These are phyloP conservation scores for Pristiophorus japonicus DNA, from an alignment of 2,113 vertebrate species.

Conservation along the genomic window DNA sequence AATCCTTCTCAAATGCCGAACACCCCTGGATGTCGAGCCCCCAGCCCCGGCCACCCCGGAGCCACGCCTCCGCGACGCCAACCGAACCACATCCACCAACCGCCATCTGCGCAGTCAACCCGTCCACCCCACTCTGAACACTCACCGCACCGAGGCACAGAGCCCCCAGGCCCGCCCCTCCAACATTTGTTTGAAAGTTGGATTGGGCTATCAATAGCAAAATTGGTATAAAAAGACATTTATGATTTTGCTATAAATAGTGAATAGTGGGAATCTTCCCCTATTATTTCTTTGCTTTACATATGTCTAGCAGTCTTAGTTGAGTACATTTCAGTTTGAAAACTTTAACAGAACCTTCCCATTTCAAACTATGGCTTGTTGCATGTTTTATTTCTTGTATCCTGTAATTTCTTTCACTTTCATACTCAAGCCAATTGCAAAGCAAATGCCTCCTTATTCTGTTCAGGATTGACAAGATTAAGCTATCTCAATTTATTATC, in stretches of 20 bases:
- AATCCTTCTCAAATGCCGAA: too few species aligned
- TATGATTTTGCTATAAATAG: not conserved
- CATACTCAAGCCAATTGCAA: not conserved
- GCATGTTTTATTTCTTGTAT: not conserved
- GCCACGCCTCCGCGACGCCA: too few species aligned
- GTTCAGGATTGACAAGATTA: not conserved
- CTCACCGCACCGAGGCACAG: too few species aligned
- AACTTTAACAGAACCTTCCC: not conserved
- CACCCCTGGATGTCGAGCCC: too few species aligned
- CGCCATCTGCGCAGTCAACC: too few species aligned
- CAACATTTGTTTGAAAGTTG: too few species aligned
- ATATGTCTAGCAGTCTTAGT: not conserved
- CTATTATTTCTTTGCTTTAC: not conserved
- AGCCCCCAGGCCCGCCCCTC: too few species aligned
- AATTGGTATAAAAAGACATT: not conserved
- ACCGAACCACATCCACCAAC: too few species aligned
- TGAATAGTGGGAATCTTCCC: not conserved
- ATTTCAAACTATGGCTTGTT: not conserved
- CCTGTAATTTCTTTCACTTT: not conserved
- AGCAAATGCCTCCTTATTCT: not conserved
- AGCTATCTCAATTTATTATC: not conserved
- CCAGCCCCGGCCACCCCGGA: too few species aligned
- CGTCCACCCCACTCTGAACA: too few species aligned
- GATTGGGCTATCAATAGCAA: not conserved
- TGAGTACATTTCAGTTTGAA: not conserved